A percentile compares a stretch with the other conserved stretches of the same genome.
These are phyloP conservation scores for Pavo muticus DNA, from an alignment of 2,113 vertebrate genomes.

Conservation along the genomic window DNA sequence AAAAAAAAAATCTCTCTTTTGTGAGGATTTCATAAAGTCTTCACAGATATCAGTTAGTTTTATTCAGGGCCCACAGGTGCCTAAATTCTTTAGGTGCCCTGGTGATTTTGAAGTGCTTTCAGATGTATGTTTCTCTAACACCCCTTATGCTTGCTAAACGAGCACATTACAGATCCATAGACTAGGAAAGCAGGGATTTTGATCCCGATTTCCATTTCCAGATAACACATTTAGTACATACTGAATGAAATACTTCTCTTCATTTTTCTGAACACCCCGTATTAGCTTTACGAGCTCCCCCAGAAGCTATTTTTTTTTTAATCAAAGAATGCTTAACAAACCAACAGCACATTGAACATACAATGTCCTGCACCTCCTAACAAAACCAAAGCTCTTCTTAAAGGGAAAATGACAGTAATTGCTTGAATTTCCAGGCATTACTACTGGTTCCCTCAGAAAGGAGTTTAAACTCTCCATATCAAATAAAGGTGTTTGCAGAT, in stretches of 20 bases:
- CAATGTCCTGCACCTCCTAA: not conserved
- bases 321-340: not conserved
- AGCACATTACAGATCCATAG: conserved; percentile 38
- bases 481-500: not conserved
- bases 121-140: not conserved
- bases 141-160: not conserved
- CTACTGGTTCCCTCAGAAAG: not conserved
- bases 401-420: not conserved
- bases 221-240: not conserved
- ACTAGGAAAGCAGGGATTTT: not conserved
- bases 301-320: not conserved
- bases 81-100: conserved; percentile 17
- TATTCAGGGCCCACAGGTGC: conserved; percentile 39
- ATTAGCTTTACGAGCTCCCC: not conserved
- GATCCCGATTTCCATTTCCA: not conserved
- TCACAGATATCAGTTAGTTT: conserved; percentile 41
- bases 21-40: conserved; percentile 47
- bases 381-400: not conserved
- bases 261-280: not conserved
- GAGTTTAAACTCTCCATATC: not conserved
- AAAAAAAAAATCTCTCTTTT: conserved; percentile 38
- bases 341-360: not conserved
- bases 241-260: not conserved
- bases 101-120: conserved; percentile 27
- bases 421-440: not conserved